Evolutionary conservation across 2,888 invertebrate species (phyloP), one percentile per base, ranked within the genome.

Genomic region (Sclerodermus sp.): DNA sequence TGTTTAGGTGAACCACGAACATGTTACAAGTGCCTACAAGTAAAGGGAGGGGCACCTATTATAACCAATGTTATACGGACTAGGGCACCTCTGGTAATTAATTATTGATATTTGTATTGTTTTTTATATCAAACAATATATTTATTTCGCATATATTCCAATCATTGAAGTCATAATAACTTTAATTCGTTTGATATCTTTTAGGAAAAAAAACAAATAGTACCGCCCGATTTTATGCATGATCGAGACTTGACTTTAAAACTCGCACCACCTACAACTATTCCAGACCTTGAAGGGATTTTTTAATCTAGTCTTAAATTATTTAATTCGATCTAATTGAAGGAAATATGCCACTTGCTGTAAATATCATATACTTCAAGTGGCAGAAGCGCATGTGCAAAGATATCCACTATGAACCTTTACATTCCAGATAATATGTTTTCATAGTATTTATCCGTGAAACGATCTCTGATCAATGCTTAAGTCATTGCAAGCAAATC

Each of bases 241-340:
- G 67, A 68, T 37, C 70, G 64, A 58, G 67, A 76, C 53, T 58
- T 71, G 15, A 64, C 74, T 3, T 55, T 77, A 42, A 73, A 67
- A 60, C 68, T 77, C 45, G 76, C 75, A 31, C 77, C 77, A 37
- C 74, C 75, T 49, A 69, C 73, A 42, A 60, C 67, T 44, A 59
- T 76, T 57, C 74, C 76, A 42, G 76, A 77, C 60, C 64, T 77
- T 50, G 76, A 77, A 51, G 76, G 73, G 52, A 71, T 74, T 69
- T 72, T 77, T 71, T 77, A 74, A 71, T 73, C 71, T 73, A 73
- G 72, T 74, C 70, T 58, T 59, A 46, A 30, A 52, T 46, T 57
- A 51, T 55, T 15, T 43, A 51, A 34, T 34, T 12, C 14, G 45
- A 52, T 50, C 45, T 32, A 39, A 34, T 34, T 23, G 23, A 23